Percentiles rank a stretch among this genome's conserved stretches.
phyloP scores from a whole-genome alignment of 1,140 invertebrate species.

The Nephila pilipes region DNA sequence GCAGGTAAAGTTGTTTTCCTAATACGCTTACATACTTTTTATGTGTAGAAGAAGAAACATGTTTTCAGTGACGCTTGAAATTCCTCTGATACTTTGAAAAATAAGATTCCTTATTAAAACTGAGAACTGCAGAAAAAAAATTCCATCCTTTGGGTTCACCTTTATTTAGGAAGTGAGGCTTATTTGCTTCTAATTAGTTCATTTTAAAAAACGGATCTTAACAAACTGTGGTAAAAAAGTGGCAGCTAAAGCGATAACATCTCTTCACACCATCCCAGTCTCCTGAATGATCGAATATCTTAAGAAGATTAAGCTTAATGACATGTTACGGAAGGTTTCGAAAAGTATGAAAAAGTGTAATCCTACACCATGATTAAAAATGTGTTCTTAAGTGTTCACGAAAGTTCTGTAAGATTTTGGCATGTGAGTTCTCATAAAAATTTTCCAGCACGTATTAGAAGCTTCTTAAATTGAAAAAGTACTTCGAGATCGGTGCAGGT shows the following conservation, averaged over 20 bases:
- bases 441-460: no score
- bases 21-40: no score
- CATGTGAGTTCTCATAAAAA: no score
- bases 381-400: neutral
- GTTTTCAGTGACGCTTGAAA: neutral
- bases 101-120: neutral
- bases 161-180: neutral
- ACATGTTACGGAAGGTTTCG: neutral
- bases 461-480: no score
- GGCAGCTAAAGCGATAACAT: neutral
- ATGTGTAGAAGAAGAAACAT: neutral
- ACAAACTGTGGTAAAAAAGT: neutral
- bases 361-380: neutral
- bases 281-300: constrained; percentile 18
- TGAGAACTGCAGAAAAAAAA: neutral
- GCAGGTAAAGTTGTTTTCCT: no score
- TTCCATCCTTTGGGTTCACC: neutral
- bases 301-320: constrained; percentile 33
- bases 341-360: neutral
- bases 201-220: neutral
- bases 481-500: no score
- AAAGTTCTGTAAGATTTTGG: neutral
- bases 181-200: neutral
- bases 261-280: neutral
- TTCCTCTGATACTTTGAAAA: neutral